Evolutionary conservation across 2,797 vertebrate genomes (phyloP), one percentile per base, ranked within the genome.

Genomic region (Psittacula echo): DNA sequence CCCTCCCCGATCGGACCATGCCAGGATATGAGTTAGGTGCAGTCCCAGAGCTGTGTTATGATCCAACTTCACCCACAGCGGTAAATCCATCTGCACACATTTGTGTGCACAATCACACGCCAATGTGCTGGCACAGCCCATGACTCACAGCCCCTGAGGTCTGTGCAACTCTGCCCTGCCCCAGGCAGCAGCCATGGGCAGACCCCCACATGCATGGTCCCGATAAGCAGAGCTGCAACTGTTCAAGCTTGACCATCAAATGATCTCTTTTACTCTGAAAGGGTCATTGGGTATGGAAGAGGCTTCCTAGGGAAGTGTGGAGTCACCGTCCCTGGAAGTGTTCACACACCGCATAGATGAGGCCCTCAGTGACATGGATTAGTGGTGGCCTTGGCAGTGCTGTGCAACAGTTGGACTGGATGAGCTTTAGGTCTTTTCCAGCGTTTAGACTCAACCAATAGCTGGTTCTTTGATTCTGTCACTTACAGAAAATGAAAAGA

Each of bases 121-220:
- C 1, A 4, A 12, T 1, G 9, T 3, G 9, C 42, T 12, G 1
- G 67, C 62, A 24, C 11, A 10, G 58, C 58, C 11, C 0, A 45
- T 41, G 45, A 14, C 73, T 54, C 56, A 48, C 34, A 34, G 2
- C 56, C 54, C n/a, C 1, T 10, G 16, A 4, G 65, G 44, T 27
- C 70, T 58, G 41, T 37, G 78, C 54, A 22, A 32, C 75, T n/a
- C 66, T 62, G 42, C 48, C 45, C 61, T 47, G 78, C 48, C 70
- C 39, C 27, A 42, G 56, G 48, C 61, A 68, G 68, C 54, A 51
- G 64, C 48, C 56, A 5, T 0, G 1, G 27, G 9, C 83, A 48
- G 22, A 64, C 4, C 48, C 3, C 0, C 12, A 1, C 4, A 23
- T 34, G 56, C n/a, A 1, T 1, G 1, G 45, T n/a, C 58, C 53